Evolutionary conservation across 2,797 vertebrate species (phyloP).

Genomic region (Neosilurus hyrtlii): DNA sequence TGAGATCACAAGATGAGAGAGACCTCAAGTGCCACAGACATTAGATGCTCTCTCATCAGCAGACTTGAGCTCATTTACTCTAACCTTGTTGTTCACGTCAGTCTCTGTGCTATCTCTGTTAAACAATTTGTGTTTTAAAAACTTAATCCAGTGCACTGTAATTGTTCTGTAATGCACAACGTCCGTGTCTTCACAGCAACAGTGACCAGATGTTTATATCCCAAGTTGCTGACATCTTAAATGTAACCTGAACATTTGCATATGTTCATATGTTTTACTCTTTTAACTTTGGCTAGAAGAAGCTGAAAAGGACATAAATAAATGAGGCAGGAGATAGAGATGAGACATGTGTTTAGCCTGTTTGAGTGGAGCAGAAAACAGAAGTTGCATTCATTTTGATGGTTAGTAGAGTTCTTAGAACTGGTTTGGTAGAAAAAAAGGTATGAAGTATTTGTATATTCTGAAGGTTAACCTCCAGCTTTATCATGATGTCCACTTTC

Average conservation of each 20-base stretch:
- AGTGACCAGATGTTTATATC: not conserved
- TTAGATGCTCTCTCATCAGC: slow-evolving; percentile 59
- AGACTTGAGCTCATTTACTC: not conserved
- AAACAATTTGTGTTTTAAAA: not conserved
- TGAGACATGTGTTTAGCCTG: not conserved
- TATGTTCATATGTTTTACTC: not conserved
- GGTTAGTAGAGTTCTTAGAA: not conserved
- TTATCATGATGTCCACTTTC: not conserved
- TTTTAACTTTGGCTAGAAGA: not conserved
- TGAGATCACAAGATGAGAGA: slow-evolving; percentile 57
- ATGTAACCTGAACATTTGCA: not conserved
- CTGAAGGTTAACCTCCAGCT: not conserved
- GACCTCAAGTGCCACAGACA: slow-evolving; percentile 50
- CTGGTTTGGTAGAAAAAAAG: not conserved
- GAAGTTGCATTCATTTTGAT: not conserved
- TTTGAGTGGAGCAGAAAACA: not conserved
- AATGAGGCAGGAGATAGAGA: too few relatives aligned
- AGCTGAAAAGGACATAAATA: too few relatives aligned
- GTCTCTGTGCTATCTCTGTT: not conserved
- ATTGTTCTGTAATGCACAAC: not conserved
- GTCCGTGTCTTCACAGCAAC: not conserved
- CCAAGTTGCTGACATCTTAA: not conserved
- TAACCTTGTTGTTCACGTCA: not conserved
- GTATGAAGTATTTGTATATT: not conserved
- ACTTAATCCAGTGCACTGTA: not conserved